These are phyloP conservation scores for Lophius americanus DNA, from an alignment of 2,797 vertebrate species.

Conservation along the genomic window DNA sequence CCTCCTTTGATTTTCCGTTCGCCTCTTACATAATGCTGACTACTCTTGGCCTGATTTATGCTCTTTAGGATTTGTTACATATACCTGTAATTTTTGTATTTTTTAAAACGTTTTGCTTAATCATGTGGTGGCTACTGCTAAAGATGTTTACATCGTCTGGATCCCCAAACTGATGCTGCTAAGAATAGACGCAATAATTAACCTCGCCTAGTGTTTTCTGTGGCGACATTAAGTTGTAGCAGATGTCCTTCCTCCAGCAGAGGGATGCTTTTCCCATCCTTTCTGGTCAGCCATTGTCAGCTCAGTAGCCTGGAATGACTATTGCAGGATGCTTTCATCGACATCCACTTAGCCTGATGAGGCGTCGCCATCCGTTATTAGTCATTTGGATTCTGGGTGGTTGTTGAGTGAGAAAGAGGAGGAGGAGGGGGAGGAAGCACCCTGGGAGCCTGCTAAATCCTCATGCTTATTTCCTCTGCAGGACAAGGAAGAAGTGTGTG, in stretches of 20 bases:
- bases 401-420: constrained; percentile 33
- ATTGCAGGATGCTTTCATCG: constrained; percentile 50
- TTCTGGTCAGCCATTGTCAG: constrained; percentile 39
- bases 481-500: constrained; percentile 43
- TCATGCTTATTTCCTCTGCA: constrained; percentile 34
- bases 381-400: constrained; percentile 21
- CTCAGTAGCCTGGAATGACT: constrained; percentile 37
- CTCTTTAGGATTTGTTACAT: not conserved
- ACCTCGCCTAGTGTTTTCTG: constrained; percentile 29
- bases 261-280: constrained; percentile 24
- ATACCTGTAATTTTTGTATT: not conserved
- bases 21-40: constrained; percentile 20
- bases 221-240: constrained; percentile 19
- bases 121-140: not conserved
- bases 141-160: constrained; percentile 31
- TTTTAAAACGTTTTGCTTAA: not conserved
- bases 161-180: constrained; percentile 1
- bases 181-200: constrained; percentile 9
- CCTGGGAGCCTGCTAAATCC: constrained; percentile 34
- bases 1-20: not conserved
- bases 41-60: constrained; percentile 3
- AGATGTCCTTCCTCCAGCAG: constrained; percentile 30
- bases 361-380: constrained; percentile 35
- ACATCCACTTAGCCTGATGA: constrained; percentile 43
- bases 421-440: constrained; percentile 3